Evolutionary conservation across 2,113 vertebrate species (phyloP).

Genomic region (Zosterops japonicus): DNA sequence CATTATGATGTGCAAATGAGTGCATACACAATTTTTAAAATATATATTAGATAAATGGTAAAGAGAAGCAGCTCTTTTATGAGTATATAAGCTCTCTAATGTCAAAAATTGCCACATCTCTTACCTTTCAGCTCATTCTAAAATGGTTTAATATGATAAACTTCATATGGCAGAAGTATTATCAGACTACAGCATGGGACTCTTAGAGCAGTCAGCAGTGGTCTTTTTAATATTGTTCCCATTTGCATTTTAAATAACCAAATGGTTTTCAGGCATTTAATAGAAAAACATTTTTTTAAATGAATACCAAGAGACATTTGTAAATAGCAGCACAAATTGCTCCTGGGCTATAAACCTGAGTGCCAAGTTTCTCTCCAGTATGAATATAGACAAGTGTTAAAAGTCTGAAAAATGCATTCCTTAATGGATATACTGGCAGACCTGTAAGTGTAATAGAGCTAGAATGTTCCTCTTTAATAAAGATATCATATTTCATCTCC

Average conservation of each 20-base stretch:
- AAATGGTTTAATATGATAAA: background rate
- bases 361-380: slow-evolving; percentile 66
- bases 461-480: slow-evolving; percentile 66
- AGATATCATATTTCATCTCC: slow-evolving; percentile 48
- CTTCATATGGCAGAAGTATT: background rate
- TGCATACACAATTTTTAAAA: background rate
- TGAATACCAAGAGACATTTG: slow-evolving; percentile 74
- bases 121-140: background rate
- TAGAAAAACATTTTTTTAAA: slow-evolving; percentile 67
- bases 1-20: background rate
- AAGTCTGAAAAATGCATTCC: slow-evolving; percentile 64
- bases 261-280: slow-evolving; percentile 67
- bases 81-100: background rate
- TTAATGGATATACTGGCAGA: slow-evolving; percentile 73
- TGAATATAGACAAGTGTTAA: slow-evolving; percentile 69
- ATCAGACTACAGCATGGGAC: background rate
- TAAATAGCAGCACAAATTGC: slow-evolving; percentile 72
- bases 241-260: slow-evolving; percentile 69
- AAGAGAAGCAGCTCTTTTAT: background rate
- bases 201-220: background rate
- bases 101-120: background rate
- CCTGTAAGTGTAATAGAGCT: slow-evolving; percentile 55
- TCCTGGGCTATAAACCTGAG: slow-evolving; percentile 66
- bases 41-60: background rate
- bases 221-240: slow-evolving; percentile 8